A percentile compares a stretch with the other conserved stretches of the same genome.
phyloP scores from a whole-genome alignment of 2,113 vertebrate genomes.

The Paralichthys olivaceus region DNA sequence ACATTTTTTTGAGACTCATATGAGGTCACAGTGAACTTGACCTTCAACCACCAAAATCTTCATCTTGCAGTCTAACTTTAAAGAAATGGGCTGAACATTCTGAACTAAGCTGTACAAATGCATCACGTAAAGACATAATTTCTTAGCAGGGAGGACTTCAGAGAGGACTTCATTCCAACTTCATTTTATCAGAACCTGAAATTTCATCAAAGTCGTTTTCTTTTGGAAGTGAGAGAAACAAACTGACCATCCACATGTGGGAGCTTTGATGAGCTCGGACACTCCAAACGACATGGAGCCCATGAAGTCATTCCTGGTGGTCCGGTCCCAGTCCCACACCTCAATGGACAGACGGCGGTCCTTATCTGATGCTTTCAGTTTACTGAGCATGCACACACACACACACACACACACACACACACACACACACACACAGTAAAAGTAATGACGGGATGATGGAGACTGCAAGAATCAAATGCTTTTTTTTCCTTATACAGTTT shows the following conservation, averaged over 20 bases:
- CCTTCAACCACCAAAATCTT: no score
- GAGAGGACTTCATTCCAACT: no score
- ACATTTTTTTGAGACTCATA: no score
- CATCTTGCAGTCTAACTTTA: no score
- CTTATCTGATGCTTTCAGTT: slow-evolving; percentile 93
- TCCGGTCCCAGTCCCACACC: slow-evolving; percentile 97
- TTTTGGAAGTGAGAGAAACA: neutral
- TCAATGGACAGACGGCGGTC: slow-evolving; percentile 94
- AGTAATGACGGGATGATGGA: neutral
- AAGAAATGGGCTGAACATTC: no score
- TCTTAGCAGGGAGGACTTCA: no score
- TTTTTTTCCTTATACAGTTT: neutral
- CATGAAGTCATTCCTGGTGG: slow-evolving; percentile 98
- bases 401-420: slow-evolving; percentile 26
- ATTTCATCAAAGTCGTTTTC: no score
- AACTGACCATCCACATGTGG: slow-evolving; percentile 89
- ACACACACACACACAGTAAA: slow-evolving; percentile 14
- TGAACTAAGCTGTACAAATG: no score
- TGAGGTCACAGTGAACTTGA: no score
- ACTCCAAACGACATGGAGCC: slow-evolving; percentile 97
- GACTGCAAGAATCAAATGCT: neutral
- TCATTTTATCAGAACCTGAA: no score
- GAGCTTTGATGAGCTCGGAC: slow-evolving; percentile 94
- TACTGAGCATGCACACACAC: slow-evolving; percentile 78
- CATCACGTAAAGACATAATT: no score